Base-by-base conservation (phyloP, 2,888 invertebrate species). In the Idaea dimidiata region DNA sequence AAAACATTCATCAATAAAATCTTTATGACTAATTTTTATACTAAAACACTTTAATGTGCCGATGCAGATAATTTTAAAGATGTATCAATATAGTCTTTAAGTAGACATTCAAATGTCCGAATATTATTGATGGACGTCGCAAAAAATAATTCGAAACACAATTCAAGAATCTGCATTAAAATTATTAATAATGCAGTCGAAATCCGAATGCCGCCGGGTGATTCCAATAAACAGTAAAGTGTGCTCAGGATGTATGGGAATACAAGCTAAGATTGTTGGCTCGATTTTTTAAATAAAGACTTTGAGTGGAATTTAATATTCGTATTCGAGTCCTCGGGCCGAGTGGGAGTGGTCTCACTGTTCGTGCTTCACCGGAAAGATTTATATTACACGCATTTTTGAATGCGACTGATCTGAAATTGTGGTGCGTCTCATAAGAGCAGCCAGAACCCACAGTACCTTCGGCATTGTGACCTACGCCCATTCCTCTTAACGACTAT, bases 331-430 rank as follows among this genome's bases (percentile, higher is more conserved):
- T 82, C 85, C 82, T 81, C 84, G 81, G 86, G 82, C 80, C 79
- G 83, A 89, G 91, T 92, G 90, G 92, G 92, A 87, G 92, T 88
- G 92, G 89, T 82, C 79, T 76, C 76, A 85, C 87, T 87, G 90
- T 91, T 89, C 89, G 86, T 84, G 85, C 85, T 80, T 86, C 91
- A 89, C 91, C 91, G 91, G 92, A 92, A 92, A 92, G 92, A 92
- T 91, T 92, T 91, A 92, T 91, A 91, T 90, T 91, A 92, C 92
- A 88, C 89, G 88, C 90, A 88, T 86, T 89, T 91, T 89, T 86
- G 87, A 88, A 86, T 88, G 86, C 87, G 81, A 87, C 86, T 89
- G 90, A 92, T 92, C 92, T 90, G 89, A 87, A 90, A 89, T 88
- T 88, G 89, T 92, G 90, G 88, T 86, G 79, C 75, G 71, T 76